These are phyloP conservation scores for Sinhomidia bicolor DNA, from an alignment of 2,888 invertebrate genomes.

Conservation along the genomic window DNA sequence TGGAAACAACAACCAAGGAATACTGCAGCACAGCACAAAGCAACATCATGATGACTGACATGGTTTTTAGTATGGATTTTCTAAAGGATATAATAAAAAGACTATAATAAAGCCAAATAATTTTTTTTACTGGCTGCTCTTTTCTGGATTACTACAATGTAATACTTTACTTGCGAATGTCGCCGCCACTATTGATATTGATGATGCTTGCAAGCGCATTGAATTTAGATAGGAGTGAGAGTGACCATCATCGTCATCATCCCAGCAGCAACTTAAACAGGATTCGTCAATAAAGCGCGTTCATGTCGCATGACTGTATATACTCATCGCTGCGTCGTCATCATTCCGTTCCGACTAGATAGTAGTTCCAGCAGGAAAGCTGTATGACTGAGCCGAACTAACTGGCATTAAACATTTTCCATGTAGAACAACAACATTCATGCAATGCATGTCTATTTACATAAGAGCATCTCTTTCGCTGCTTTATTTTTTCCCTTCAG, in stretches of 20 bases:
- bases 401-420: conserved; percentile 12
- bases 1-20: conserved; percentile 4
- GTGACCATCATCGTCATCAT: conserved; percentile 4
- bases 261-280: neutral
- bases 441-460: conserved; percentile 20
- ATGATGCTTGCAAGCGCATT: neutral
- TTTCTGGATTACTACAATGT: neutral
- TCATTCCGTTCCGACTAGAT: too few species aligned
- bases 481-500: conserved; percentile 42
- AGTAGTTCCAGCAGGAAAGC: too few species aligned
- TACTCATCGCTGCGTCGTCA: neutral
- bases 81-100: too few species aligned
- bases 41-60: too few species aligned
- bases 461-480: neutral
- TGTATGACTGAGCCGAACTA: too few species aligned
- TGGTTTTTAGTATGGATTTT: too few species aligned
- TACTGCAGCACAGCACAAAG: too few species aligned
- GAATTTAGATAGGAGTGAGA: neutral
- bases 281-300: conserved; percentile 34
- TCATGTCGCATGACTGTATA: neutral
- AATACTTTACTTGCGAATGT: neutral
- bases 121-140: neutral
- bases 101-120: neutral
- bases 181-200: neutral
- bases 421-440: too few species aligned